Evolutionary conservation across 1,140 invertebrate genomes (phyloP).

Genomic region (Asobara japonica): DNA sequence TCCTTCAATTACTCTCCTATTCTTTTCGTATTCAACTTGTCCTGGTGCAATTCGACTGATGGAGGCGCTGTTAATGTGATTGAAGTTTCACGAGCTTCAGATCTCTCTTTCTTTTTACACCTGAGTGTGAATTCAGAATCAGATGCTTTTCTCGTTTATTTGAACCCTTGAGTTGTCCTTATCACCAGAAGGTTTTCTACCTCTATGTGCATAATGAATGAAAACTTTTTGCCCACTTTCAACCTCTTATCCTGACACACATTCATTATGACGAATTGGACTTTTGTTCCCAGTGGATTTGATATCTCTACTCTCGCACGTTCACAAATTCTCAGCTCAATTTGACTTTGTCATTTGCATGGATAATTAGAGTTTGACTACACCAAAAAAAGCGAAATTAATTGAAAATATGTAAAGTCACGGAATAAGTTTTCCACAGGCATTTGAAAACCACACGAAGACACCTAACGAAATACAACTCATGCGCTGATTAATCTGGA

Average conservation of each 20-base stretch:
- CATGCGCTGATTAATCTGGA: too few species aligned
- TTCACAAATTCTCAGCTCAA: background rate
- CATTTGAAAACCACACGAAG: too few species aligned
- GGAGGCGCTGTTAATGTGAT: background rate
- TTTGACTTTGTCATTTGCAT: background rate
- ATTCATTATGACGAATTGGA: background rate
- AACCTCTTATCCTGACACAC: background rate
- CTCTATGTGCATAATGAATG: background rate
- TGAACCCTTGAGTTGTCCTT: background rate
- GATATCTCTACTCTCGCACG: background rate
- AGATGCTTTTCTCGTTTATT: background rate
- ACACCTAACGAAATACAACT: too few species aligned
- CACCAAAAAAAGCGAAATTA: too few species aligned
- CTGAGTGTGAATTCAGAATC: background rate
- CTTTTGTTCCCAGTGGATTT: too few species aligned
- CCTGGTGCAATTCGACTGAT: background rate
- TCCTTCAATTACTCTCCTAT: background rate
- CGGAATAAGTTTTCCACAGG: too few species aligned
- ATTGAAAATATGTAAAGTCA: too few species aligned
- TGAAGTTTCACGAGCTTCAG: background rate
- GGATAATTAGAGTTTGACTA: background rate
- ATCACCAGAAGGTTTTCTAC: background rate
- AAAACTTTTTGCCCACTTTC: background rate
- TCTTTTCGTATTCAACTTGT: background rate
- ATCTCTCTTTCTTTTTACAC: background rate